Conservation (phyloP, 2,797 vertebrate genomes). For the Cryptoblepharus egeriae region DNA sequence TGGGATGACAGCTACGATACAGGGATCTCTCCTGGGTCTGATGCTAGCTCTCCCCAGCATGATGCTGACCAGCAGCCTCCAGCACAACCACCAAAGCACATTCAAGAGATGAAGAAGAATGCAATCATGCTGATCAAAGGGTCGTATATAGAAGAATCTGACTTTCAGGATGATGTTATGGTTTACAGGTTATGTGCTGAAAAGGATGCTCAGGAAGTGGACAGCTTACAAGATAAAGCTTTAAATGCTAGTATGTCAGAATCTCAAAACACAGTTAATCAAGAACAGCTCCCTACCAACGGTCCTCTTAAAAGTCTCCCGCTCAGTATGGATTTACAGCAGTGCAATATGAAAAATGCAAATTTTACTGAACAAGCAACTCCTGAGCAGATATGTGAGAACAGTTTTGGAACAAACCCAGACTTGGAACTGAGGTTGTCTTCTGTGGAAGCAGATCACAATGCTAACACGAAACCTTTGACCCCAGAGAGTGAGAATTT, state of each 20-base stretch:
- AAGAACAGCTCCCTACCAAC: slow-evolving; percentile 61
- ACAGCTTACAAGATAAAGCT: slow-evolving; percentile 51
- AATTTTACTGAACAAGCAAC: slow-evolving; percentile 53
- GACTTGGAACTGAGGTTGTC: slow-evolving; percentile 31
- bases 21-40: slow-evolving; percentile 78
- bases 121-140: slow-evolving; percentile 91
- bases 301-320: slow-evolving; percentile 66
- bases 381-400: slow-evolving; percentile 53
- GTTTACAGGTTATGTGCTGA: slow-evolving; percentile 92
- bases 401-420: slow-evolving; percentile 23
- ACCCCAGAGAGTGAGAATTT: slow-evolving; percentile 82
- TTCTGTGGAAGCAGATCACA: slow-evolving; percentile 48
- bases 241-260: neutral
- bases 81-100: slow-evolving; percentile 85
- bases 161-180: slow-evolving; percentile 96
- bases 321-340: slow-evolving; percentile 53
- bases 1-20: slow-evolving; percentile 98
- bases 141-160: slow-evolving; percentile 93
- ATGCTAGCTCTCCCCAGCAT: slow-evolving; percentile 58
- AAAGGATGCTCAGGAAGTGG: slow-evolving; percentile 81
- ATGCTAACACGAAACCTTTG: slow-evolving; percentile 56
- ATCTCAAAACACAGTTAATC: slow-evolving; percentile 22
- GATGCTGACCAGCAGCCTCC: slow-evolving; percentile 54
- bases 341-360: slow-evolving; percentile 49
- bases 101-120: slow-evolving; percentile 93